Evolutionary conservation across 2,888 invertebrate genomes (phyloP).

Genomic region (Epinotia ramella): DNA sequence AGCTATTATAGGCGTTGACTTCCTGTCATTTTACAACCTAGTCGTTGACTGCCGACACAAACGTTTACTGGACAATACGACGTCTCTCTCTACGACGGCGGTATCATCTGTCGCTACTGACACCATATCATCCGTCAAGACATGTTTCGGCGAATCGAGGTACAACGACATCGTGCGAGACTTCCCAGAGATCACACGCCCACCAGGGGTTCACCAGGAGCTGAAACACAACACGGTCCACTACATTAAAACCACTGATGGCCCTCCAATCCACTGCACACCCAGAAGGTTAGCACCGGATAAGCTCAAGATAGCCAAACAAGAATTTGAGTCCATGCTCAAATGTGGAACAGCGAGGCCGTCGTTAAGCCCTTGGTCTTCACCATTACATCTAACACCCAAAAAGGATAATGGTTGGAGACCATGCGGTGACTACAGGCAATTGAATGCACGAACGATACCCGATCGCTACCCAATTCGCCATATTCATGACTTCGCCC

Average conservation of each 20-base stretch:
- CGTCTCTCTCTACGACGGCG: not conserved
- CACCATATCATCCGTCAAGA: conserved; percentile 9
- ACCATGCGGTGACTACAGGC: too few relatives aligned
- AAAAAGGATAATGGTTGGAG: too few relatives aligned
- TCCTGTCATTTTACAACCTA: conserved; percentile 15
- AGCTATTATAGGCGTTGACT: conserved; percentile 26
- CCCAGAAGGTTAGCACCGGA: conserved; percentile 7
- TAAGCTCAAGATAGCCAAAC: not conserved
- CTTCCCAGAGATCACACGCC: conserved; percentile 14
- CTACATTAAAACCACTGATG: conserved; percentile 1
- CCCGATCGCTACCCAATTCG: too few relatives aligned
- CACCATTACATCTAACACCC: too few relatives aligned
- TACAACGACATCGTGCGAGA: not conserved
- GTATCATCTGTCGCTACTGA: not conserved
- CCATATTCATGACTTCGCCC: too few relatives aligned
- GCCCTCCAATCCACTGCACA: conserved; percentile 13
- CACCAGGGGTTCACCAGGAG: not conserved
- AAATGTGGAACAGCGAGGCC: not conserved
- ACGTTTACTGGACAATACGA: not conserved
- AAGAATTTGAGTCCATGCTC: conserved; percentile 4
- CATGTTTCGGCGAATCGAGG: not conserved
- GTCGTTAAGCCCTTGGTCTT: too few relatives aligned
- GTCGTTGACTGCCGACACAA: not conserved
- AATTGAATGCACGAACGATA: too few relatives aligned
- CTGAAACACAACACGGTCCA: conserved; percentile 12